These are phyloP conservation scores for Manacus vitellinus DNA, from an alignment of 2,113 vertebrate genomes.

Conservation along the genomic window DNA sequence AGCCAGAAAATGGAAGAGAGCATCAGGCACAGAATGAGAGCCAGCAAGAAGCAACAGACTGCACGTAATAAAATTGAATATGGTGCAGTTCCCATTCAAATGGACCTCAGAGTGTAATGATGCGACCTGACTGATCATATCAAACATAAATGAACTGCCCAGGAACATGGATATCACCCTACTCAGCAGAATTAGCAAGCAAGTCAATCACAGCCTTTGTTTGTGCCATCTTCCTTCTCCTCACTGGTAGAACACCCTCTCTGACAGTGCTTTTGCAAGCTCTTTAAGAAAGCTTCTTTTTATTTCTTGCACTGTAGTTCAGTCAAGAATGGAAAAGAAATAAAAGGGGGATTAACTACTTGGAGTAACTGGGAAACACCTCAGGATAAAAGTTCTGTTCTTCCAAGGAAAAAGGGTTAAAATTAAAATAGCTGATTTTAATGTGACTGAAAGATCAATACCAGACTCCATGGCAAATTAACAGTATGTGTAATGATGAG, in stretches of 20 bases:
- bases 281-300: background rate
- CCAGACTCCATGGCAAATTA: background rate
- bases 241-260: background rate
- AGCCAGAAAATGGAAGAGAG: background rate
- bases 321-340: background rate
- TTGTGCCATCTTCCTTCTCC: background rate
- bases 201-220: background rate
- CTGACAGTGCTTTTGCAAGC: background rate
- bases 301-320: background rate
- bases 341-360: background rate
- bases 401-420: background rate
- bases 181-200: background rate
- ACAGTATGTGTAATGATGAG: background rate
- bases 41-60: background rate
- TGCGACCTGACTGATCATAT: background rate
- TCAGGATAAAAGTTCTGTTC: background rate
- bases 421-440: background rate
- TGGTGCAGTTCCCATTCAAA: background rate
- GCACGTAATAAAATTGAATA: background rate
- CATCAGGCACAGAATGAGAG: background rate
- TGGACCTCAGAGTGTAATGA: background rate
- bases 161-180: background rate
- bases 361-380: background rate
- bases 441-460: slow-evolving; percentile 8
- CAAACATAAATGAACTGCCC: background rate